These are phyloP conservation scores for Iselma pallidipennis DNA, from an alignment of 2,888 invertebrate genomes.

Conservation along the genomic window DNA sequence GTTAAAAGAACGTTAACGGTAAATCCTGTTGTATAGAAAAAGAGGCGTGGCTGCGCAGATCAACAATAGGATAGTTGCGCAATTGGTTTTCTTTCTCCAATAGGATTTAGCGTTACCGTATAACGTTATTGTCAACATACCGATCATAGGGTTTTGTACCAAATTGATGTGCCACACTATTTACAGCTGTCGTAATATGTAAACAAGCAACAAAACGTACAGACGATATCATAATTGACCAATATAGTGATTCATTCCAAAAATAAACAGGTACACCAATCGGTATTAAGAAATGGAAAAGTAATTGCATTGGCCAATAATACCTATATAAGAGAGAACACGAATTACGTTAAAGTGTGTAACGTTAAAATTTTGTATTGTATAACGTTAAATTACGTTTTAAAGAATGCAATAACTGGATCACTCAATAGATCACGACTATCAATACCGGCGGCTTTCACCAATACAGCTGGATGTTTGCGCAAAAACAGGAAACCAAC, in stretches of 20 bases:
- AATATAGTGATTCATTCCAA: constrained; percentile 78
- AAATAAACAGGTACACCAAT: constrained; percentile 75
- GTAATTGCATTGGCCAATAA: constrained; percentile 67
- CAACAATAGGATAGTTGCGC: too few species aligned
- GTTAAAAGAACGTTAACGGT: too few species aligned
- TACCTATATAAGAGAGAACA: background rate
- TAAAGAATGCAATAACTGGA: constrained; percentile 73
- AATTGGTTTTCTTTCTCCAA: too few species aligned
- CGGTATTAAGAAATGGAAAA: constrained; percentile 62
- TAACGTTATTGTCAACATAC: background rate
- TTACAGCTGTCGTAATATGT: constrained; percentile 89
- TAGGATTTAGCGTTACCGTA: too few species aligned
- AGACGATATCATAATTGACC: constrained; percentile 79
- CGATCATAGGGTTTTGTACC: constrained; percentile 84
- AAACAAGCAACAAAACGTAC: constrained; percentile 80
- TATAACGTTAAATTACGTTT: constrained; percentile 53
- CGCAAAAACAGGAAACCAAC: constrained; percentile 88
- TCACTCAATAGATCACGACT: constrained; percentile 71
- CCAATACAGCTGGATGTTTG: constrained; percentile 76
- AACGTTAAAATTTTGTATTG: background rate
- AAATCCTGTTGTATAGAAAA: too few species aligned
- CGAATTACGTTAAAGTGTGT: too few species aligned
- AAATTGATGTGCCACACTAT: constrained; percentile 91
- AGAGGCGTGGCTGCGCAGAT: too few species aligned
- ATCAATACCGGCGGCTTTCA: constrained; percentile 67